Conservation (phyloP, 2,888 invertebrate species). For the Oeneis ivallda region DNA sequence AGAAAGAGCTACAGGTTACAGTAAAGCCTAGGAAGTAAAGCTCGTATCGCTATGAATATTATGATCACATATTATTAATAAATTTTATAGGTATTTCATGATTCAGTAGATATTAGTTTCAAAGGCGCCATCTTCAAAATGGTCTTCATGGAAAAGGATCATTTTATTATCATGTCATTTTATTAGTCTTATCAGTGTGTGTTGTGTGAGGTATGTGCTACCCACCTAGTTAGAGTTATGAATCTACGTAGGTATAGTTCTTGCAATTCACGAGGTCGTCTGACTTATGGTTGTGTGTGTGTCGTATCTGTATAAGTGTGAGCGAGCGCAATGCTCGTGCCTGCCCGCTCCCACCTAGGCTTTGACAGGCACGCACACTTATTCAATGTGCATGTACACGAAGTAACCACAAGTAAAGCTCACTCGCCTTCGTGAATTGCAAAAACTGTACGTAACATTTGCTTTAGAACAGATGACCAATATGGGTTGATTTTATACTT, state of each 20-base stretch:
- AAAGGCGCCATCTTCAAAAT: neutral
- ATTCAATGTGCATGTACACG: too few relatives aligned
- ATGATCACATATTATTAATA: slow-evolving; percentile 46
- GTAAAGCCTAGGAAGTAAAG: slow-evolving; percentile 74
- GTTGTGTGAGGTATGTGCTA: neutral
- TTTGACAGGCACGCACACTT: too few relatives aligned
- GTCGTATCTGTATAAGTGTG: too few relatives aligned
- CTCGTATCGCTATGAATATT: slow-evolving; percentile 67
- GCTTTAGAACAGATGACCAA: neutral
- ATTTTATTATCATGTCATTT: neutral
- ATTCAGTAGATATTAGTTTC: slow-evolving; percentile 14
- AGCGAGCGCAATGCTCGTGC: too few relatives aligned
- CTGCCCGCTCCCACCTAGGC: too few relatives aligned
- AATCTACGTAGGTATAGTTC: too few relatives aligned
- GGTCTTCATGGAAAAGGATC: neutral
- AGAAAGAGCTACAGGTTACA: slow-evolving; percentile 37
- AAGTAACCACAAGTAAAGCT: too few relatives aligned
- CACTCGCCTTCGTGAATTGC: too few relatives aligned
- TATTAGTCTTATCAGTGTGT: neutral
- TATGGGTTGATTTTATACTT: neutral
- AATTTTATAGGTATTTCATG: slow-evolving; percentile 32
- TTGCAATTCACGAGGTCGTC: too few relatives aligned
- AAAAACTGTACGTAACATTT: neutral
- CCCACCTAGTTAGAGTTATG: too few relatives aligned
- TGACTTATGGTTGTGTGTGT: too few relatives aligned